These are phyloP conservation scores for Tachina fera DNA, from an alignment of 2,888 invertebrate genomes.

Conservation along the genomic window DNA sequence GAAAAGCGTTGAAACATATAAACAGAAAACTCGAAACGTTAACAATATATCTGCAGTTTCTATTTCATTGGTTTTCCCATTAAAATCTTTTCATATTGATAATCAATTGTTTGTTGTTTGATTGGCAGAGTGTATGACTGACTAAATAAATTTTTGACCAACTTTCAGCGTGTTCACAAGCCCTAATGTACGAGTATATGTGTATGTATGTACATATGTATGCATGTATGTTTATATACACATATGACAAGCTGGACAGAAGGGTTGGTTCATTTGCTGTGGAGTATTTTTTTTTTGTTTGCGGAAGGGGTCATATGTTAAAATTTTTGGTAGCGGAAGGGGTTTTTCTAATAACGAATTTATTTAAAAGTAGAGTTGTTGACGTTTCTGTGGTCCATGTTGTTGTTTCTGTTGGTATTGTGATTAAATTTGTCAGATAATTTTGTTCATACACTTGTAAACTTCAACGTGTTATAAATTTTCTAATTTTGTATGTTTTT, in stretches of 20 bases:
- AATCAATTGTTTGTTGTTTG: conserved; percentile 57
- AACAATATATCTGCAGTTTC: conserved; percentile 60
- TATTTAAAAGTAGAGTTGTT: conserved; percentile 60
- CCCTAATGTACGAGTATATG: background rate
- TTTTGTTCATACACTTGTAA: conserved; percentile 55
- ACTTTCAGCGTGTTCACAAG: background rate
- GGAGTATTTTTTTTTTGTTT: too few species aligned
- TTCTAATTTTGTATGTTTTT: conserved; percentile 19
- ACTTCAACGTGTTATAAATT: conserved; percentile 56
- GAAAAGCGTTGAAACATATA: conserved; percentile 38
- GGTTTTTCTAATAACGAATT: conserved; percentile 11
- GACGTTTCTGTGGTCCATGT: conserved; percentile 53
- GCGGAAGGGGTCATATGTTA: conserved; percentile 17
- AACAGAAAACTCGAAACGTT: conserved; percentile 50
- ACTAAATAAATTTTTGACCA: conserved; percentile 4
- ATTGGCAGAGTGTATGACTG: conserved; percentile 42
- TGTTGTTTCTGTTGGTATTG: conserved; percentile 21
- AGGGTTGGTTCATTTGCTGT: background rate
- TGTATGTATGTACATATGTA: background rate
- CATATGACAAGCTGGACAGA: background rate
- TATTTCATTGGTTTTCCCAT: conserved; percentile 68
- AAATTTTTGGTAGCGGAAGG: background rate
- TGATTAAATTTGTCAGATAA: conserved; percentile 65
- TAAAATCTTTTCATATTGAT: conserved; percentile 63
- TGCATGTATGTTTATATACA: too few species aligned